Conservation (phyloP, 1,140 invertebrate genomes). For the Heliconius hermathena region DNA sequence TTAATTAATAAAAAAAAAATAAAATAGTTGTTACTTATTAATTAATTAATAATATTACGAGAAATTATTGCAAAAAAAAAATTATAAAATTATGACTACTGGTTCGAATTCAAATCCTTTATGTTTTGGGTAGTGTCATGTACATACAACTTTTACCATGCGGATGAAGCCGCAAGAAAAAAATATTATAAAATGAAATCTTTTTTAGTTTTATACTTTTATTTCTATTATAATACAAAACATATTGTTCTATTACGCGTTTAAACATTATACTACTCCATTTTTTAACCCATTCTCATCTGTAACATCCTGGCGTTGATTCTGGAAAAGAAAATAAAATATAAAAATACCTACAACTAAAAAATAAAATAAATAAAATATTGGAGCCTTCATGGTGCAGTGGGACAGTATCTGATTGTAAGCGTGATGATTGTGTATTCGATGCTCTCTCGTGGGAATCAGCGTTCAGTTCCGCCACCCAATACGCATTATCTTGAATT, state of each 20-base stretch:
- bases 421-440: no score
- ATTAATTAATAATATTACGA: no score
- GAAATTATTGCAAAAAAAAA: no score
- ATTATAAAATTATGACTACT: no score
- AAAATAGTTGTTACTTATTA: no score
- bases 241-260: background rate
- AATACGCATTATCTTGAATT: background rate
- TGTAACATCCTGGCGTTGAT: slow-evolving; percentile 47
- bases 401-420: background rate
- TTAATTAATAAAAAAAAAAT: no score
- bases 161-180: no score
- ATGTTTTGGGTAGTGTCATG: no score
- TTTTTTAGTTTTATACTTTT: background rate
- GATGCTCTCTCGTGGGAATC: background rate
- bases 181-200: background rate
- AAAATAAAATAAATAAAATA: no score
- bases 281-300: slow-evolving; percentile 25
- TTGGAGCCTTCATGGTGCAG: background rate
- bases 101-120: no score
- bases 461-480: background rate
- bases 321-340: slow-evolving; percentile 40
- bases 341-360: no score
- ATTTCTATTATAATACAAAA: slow-evolving; percentile 5
- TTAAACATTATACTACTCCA: background rate
- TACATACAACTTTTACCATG: no score